Conservation (phyloP, 2,113 vertebrate species). For the Hemiscyllium ocellatum region DNA sequence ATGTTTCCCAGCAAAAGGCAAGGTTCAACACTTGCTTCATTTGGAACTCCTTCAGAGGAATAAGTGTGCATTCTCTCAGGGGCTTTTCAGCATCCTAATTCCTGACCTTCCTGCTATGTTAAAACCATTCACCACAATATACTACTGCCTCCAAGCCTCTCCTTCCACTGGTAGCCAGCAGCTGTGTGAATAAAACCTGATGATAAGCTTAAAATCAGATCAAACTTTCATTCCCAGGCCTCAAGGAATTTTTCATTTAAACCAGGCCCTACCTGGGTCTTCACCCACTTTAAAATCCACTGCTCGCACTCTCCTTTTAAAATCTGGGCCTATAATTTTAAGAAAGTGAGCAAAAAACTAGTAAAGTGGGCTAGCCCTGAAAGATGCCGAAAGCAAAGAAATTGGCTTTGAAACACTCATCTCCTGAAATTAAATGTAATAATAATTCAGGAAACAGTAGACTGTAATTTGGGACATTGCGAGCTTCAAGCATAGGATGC, state of each 20-base stretch:
- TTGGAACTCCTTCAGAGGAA: neutral
- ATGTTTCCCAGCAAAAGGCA: neutral
- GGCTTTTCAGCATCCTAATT: neutral
- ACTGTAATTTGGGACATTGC: neutral
- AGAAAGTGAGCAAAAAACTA: neutral
- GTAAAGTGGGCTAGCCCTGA: neutral
- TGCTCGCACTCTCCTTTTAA: neutral
- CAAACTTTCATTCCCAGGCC: neutral
- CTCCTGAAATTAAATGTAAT: too few relatives aligned
- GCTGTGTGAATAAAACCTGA: neutral
- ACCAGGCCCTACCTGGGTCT: neutral
- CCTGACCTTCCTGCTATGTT: neutral
- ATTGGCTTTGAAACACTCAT: neutral
- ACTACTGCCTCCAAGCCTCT: neutral
- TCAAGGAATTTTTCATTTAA: neutral
- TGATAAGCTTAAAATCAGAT: neutral
- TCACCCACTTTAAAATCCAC: neutral
- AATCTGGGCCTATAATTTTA: neutral
- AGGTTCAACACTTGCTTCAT: neutral
- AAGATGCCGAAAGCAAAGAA: neutral
- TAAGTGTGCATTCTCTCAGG: neutral
- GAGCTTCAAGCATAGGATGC: neutral
- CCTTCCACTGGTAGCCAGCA: neutral
- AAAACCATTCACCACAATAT: neutral
- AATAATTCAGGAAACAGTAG: neutral